Conservation (phyloP, 2,888 invertebrate species). For the Prosapia bicincta region DNA sequence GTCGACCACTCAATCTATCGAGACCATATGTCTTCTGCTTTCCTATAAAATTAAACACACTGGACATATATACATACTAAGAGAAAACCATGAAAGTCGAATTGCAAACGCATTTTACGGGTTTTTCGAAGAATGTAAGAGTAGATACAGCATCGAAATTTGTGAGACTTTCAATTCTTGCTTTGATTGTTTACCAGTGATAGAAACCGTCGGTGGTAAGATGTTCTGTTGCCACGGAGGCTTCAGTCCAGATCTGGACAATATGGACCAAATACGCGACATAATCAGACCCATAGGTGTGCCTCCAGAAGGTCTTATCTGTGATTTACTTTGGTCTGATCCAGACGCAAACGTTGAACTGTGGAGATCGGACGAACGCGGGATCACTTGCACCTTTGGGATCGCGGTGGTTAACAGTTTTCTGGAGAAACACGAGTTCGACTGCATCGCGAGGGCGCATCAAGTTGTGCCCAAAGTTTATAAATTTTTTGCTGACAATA, state of each 20-base stretch:
- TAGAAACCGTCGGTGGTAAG: slow-evolving; percentile 61
- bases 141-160: slow-evolving; percentile 41
- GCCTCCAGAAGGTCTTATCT: slow-evolving; percentile 55
- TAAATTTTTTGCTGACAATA: slow-evolving; percentile 30
- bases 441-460: background rate
- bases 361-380: slow-evolving; percentile 63
- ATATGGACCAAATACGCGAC: slow-evolving; percentile 54
- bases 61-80: background rate
- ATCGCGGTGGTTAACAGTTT: slow-evolving; percentile 40
- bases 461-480: background rate
- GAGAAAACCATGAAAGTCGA: background rate
- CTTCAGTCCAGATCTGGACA: slow-evolving; percentile 47
- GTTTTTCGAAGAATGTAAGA: background rate
- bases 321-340: slow-evolving; percentile 57
- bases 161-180: slow-evolving; percentile 46
- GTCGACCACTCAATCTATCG: background rate
- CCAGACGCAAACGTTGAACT: slow-evolving; percentile 40
- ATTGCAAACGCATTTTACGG: background rate
- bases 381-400: slow-evolving; percentile 61
- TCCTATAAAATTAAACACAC: background rate
- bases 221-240: slow-evolving; percentile 64
- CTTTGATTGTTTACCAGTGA: slow-evolving; percentile 56
- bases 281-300: slow-evolving; percentile 56
- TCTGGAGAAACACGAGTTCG: background rate
- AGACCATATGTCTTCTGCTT: background rate